phyloP scores from a whole-genome alignment of 2,888 invertebrate species.

The Sturmia bella region DNA sequence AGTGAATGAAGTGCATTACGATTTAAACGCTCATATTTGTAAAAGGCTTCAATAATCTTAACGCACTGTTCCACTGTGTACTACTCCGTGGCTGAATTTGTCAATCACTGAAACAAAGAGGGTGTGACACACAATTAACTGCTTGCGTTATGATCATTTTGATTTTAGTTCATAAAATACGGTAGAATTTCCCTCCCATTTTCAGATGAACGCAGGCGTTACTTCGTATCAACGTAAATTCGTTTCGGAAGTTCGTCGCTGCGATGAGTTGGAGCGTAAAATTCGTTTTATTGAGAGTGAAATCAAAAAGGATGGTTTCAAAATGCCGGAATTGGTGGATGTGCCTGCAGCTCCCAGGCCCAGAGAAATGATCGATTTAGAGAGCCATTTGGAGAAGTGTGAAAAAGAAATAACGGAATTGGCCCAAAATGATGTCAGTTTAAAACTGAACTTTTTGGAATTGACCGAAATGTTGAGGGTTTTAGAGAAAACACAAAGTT shows the following conservation, averaged over 20 bases:
- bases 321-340: constrained; percentile 86
- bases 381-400: constrained; percentile 96
- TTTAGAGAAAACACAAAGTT: constrained; percentile 92
- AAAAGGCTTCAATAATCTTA: too few species aligned
- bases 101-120: too few species aligned
- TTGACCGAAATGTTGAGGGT: constrained; percentile 96
- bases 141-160: background rate
- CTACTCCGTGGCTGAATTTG: too few species aligned
- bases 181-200: background rate
- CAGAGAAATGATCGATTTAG: constrained; percentile 89
- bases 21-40: too few species aligned
- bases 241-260: constrained; percentile 91
- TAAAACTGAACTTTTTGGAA: constrained; percentile 96
- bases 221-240: constrained; percentile 93
- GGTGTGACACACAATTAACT: too few species aligned
- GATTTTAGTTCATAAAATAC: background rate
- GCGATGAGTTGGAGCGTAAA: constrained; percentile 93
- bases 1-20: too few species aligned
- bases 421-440: constrained; percentile 95
- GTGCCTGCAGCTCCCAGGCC: constrained; percentile 89
- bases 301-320: constrained; percentile 89
- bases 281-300: constrained; percentile 91
- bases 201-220: constrained; percentile 88
- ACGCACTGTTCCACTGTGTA: too few species aligned
- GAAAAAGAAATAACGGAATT: constrained; percentile 97